Percentiles rank a stretch among this genome's conserved stretches.
These are phyloP conservation scores for Pelobates fuscus DNA, from an alignment of 2,113 vertebrate genomes.

Conservation along the genomic window DNA sequence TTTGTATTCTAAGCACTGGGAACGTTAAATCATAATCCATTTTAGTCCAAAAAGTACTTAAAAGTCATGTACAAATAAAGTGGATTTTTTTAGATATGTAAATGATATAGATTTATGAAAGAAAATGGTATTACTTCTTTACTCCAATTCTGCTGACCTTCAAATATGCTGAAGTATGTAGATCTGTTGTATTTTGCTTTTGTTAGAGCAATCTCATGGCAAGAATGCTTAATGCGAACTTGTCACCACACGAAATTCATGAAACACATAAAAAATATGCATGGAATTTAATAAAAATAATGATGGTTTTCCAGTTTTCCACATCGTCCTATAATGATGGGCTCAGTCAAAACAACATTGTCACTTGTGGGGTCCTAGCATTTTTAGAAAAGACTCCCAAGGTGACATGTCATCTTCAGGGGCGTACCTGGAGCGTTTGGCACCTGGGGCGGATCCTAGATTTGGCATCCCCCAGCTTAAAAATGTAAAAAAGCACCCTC, in stretches of 20 bases:
- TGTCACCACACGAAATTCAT: background rate
- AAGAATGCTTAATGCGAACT: slow-evolving; percentile 6
- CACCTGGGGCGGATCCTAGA: too few species aligned
- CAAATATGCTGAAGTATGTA: slow-evolving; percentile 51
- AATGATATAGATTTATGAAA: slow-evolving; percentile 47
- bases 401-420: too few species aligned
- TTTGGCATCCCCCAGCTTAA: too few species aligned
- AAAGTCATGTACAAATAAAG: slow-evolving; percentile 47
- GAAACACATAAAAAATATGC: too few species aligned
- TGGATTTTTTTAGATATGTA: slow-evolving; percentile 52
- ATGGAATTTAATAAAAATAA: too few species aligned
- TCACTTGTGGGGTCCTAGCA: too few species aligned
- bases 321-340: too few species aligned
- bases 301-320: too few species aligned
- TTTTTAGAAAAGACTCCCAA: too few species aligned
- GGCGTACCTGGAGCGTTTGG: too few species aligned
- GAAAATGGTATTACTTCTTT: slow-evolving; percentile 47
- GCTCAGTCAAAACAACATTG: too few species aligned
- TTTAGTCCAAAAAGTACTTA: slow-evolving; percentile 43
- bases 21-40: slow-evolving; percentile 37
- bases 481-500: too few species aligned
- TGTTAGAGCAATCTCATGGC: slow-evolving; percentile 7
- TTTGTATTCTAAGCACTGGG: slow-evolving; percentile 45
- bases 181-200: slow-evolving; percentile 28
- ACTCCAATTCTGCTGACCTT: slow-evolving; percentile 52